These are phyloP conservation scores for Prunella strophiata DNA, from an alignment of 2,797 vertebrate genomes.

Conservation along the genomic window DNA sequence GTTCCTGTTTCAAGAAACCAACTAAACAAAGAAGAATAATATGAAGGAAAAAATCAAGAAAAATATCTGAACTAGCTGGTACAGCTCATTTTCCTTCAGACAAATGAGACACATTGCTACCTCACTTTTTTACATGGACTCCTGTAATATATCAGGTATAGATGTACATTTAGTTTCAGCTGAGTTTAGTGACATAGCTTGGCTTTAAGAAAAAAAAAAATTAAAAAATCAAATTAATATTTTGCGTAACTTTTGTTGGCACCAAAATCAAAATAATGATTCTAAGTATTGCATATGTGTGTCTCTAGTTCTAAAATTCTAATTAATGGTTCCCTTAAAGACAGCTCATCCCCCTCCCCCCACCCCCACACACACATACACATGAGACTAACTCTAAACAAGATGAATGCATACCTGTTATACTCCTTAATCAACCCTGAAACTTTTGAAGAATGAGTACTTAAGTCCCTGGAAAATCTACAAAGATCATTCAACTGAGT, in stretches of 20 bases:
- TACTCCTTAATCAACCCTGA: conserved; percentile 94
- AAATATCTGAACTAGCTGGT: neutral
- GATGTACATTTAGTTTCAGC: neutral
- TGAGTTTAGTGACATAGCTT: neutral
- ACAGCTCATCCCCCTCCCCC: neutral
- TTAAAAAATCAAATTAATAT: neutral
- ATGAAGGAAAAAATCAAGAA: neutral
- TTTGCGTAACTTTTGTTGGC: neutral
- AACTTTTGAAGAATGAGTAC: conserved; percentile 87
- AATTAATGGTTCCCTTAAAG: neutral
- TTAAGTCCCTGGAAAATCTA: conserved; percentile 93
- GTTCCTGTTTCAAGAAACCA: neutral
- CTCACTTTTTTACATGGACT: neutral
- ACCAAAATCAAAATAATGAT: neutral
- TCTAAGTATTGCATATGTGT: neutral
- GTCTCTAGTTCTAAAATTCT: neutral
- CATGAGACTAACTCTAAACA: neutral
- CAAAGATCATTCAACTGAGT: conserved; percentile 93
- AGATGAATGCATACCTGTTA: conserved; percentile 84
- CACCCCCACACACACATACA: neutral
- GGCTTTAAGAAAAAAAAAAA: neutral
- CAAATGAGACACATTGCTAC: neutral
- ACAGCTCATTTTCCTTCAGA: neutral
- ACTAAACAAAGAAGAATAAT: neutral
- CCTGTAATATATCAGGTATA: neutral